Evolutionary conservation across 2,113 vertebrate genomes (phyloP).

Genomic region (Neopipo cinnamomea): DNA sequence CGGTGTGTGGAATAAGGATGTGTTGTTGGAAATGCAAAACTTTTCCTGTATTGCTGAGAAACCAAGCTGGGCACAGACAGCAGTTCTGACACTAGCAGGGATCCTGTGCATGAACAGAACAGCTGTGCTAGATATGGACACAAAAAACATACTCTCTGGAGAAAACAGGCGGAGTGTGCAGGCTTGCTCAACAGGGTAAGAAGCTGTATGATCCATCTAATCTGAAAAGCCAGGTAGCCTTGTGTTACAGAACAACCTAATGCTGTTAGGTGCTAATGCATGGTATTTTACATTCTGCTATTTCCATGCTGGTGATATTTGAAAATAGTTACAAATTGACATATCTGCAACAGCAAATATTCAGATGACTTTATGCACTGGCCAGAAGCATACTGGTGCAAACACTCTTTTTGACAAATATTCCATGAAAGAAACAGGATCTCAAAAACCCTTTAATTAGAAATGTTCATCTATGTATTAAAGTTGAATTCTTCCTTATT

Average conservation of each 20-base stretch:
- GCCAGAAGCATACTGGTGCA: not conserved
- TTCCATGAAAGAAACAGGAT: not conserved
- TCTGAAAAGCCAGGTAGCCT: not conserved
- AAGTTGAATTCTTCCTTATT: conserved; percentile 60
- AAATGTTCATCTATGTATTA: conserved; percentile 40
- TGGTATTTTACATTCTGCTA: not conserved
- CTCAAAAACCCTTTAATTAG: not conserved
- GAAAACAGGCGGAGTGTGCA: not conserved
- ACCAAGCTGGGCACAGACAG: not conserved
- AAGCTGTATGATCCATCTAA: not conserved
- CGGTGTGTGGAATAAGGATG: not conserved
- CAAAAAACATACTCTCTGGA: not conserved
- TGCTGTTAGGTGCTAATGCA: not conserved
- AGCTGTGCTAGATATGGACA: not conserved
- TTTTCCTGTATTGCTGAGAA: not conserved
- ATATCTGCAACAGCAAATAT: conserved; percentile 35
- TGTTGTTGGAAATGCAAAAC: not conserved
- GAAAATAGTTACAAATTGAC: conserved; percentile 34
- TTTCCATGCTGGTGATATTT: conserved; percentile 19
- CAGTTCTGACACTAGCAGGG: not conserved
- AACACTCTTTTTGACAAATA: not conserved
- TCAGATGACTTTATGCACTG: not conserved
- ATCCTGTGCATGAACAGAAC: not conserved
- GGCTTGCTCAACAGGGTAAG: not conserved
- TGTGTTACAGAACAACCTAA: conserved; percentile 33